A percentile compares a stretch with the other conserved stretches of the same genome.
phyloP scores from a whole-genome alignment of 2,113 vertebrate genomes.

The Calyptommatus sinebrachiatus region DNA sequence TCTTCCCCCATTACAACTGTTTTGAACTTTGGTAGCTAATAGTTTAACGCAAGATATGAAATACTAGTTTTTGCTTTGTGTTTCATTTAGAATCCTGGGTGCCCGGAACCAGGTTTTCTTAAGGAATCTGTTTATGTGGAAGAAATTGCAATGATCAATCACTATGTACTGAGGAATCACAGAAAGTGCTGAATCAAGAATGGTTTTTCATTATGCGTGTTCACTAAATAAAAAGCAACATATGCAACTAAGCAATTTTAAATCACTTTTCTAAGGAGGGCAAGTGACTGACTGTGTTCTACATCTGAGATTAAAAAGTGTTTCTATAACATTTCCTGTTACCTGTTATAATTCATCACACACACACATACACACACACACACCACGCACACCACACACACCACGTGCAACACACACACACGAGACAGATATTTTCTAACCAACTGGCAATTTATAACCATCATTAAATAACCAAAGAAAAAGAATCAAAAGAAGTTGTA shows the following conservation, averaged over 20 bases:
- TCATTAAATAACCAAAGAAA: too few relatives aligned
- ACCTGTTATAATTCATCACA: conserved; percentile 4
- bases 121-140: conserved; percentile 56
- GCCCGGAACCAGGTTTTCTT: conserved; percentile 52
- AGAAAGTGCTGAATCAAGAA: conserved; percentile 53
- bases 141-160: conserved; percentile 69
- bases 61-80: conserved; percentile 45
- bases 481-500: too few relatives aligned
- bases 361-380: too few relatives aligned
- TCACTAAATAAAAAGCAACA: conserved; percentile 23
- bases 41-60: conserved; percentile 55
- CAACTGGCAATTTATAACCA: too few relatives aligned
- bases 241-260: conserved; percentile 32
- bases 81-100: conserved; percentile 45
- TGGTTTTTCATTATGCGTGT: conserved; percentile 37
- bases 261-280: conserved; percentile 25
- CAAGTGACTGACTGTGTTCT: neutral
- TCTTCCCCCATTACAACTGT: conserved; percentile 25
- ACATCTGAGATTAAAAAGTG: neutral
- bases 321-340: conserved; percentile 14
- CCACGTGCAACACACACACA: too few relatives aligned
- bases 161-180: conserved; percentile 33
- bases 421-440: too few relatives aligned
- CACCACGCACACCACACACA: too few relatives aligned
- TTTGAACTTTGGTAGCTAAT: conserved; percentile 31